Base-by-base conservation (phyloP, 2,888 invertebrate species). In the Stenodera caucasica region DNA sequence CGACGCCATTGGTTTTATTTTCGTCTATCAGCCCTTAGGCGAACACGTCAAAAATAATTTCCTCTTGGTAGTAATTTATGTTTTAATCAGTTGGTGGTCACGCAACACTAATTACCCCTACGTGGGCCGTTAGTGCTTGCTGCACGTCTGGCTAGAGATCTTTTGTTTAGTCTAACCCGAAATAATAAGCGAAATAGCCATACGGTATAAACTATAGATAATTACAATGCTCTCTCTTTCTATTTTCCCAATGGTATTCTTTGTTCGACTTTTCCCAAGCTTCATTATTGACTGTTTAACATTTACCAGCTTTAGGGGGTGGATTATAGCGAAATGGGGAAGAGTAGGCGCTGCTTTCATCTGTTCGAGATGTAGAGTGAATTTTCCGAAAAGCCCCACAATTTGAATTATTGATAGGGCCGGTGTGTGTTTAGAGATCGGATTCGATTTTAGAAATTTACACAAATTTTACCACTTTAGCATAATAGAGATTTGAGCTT, bases 31-130 rank as follows among this genome's bases (percentile, higher is more conserved):
- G 64, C 71, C 71, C 72, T 65, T 65, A 70, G 70, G 73, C 71
- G 69, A 73, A 67, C 74, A 75, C 75, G 77, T 76, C 76, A 75
- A 73, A 75, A 76, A 76, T 77, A 78, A 79, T 78, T 79, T 78
- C 76, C 76, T 75, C 71, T 73, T 71, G 70, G 70, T 70, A 70
- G 77, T 76, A 78, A 80, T 80, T 80, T 80, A 79, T 78, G 79
- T 80, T 80, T 80, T 80, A 80, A 80, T 80, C 79, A 78, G 75
- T 77, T 69, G 68, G 70, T 70, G 74, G 78, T 77, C 80, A 80
- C 80, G 80, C 79, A 76, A 80, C 74, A 70, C 73, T 79, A 79
- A 80, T 80, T 80, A 79, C 77, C 72, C 75, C 73, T 73, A 75
- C 75, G 76, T 76, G 76, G 75, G 72, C 71, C 71, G 73, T 75